Base-by-base conservation (phyloP, 2,113 vertebrate genomes). In the Ceyx melanurus region DNA sequence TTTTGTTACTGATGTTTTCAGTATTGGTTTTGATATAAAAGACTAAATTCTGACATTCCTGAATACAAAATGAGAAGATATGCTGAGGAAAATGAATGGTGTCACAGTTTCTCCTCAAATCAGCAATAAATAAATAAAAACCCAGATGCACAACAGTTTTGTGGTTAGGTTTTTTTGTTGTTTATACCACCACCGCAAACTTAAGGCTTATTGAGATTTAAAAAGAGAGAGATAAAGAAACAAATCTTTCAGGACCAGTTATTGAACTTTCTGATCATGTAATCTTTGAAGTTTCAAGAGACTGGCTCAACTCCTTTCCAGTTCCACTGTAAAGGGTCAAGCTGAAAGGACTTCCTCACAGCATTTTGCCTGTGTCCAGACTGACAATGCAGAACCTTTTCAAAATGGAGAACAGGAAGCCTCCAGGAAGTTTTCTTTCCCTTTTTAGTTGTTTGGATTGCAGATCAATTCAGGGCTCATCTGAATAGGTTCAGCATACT, bases 361-460 rank as follows among this genome's bases (percentile, higher is more conserved):
- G 61, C 21, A 42, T 42, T 88, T 42, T 73, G 65, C 51, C 67
- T 81, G 76, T 81, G 79, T 75, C 26, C 26, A 57, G 82, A 71
- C 83, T 87, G 20, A 73, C 67, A 85, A 85, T 51, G 58, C 42
- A 87, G 33, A 87, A 90, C 76, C 23, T 12, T 84, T 90, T 93
- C 81, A 82, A 81, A 96, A 93, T 16, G 56, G 46, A 76, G 77
- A 84, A 28, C 70, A 46, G n/a, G 62, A 93, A 94, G 76, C 33
- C 37, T 66, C 16, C 53, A 53, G 62, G 82, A 94, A 89, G 33
- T 66, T 79, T 86, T 74, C 51, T 82, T 71, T 88, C 85, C 43
- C 53, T n/a, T 75, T 91, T 26, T 25, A 29, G 61, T 67, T 54
- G 64, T 15, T 87, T 64, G 31, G 31, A 20, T 9, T 70, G 17